Percentiles rank a stretch among this genome's conserved stretches.
Conservation (phyloP, 2,113 vertebrate genomes). For the Epinephelus fuscoguttatus region DNA sequence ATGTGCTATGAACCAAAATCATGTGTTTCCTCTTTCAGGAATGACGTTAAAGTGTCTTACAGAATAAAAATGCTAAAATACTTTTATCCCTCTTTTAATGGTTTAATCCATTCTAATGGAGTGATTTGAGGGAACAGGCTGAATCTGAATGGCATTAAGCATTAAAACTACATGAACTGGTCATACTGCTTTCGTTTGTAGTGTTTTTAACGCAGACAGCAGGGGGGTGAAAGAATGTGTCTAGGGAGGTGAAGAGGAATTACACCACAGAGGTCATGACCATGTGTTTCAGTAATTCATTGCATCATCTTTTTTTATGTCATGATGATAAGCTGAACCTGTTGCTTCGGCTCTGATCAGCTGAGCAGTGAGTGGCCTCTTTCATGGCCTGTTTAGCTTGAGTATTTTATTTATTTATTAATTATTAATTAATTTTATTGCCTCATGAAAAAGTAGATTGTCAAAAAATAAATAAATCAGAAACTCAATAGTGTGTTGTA, state of each 20-base stretch:
- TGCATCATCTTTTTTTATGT: background rate
- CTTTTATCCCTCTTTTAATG: constrained; percentile 61
- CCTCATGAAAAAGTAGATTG: background rate
- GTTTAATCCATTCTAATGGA: constrained; percentile 69
- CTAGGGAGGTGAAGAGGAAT: background rate
- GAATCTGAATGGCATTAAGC: constrained; percentile 13
- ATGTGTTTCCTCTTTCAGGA: constrained; percentile 74
- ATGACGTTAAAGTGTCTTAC: constrained; percentile 81
- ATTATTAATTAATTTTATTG: no score
- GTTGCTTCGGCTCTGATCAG: background rate
- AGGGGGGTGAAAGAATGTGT: constrained; percentile 31
- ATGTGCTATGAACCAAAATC: constrained; percentile 82
- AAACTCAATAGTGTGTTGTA: no score
- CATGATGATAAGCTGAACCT: background rate
- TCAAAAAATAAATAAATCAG: background rate
- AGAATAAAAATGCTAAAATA: constrained; percentile 69
- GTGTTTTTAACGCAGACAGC: constrained; percentile 35
- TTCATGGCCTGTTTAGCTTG: no score
- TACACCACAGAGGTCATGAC: background rate
- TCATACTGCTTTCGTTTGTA: background rate
- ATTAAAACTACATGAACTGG: constrained; percentile 46
- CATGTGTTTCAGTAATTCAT: background rate
- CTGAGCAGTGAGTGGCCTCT: no score
- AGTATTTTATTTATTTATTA: no score
- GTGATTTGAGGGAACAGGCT: constrained; percentile 17